Conservation (phyloP, 2,113 vertebrate species). For the Fulmarus glacialis region DNA sequence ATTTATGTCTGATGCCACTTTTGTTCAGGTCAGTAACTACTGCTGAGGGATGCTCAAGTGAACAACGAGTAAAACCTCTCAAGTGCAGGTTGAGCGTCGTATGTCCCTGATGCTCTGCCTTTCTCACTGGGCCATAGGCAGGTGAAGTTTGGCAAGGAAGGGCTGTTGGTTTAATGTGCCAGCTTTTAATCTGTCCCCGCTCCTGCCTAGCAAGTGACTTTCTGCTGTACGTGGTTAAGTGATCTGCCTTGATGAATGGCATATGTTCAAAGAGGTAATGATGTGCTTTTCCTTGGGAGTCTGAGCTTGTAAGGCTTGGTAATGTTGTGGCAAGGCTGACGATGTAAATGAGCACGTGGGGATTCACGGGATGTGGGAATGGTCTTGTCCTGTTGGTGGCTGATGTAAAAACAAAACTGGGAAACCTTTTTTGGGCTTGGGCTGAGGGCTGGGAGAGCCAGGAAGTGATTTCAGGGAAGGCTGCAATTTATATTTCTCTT, state of each 20-base stretch:
- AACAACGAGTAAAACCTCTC: not conserved
- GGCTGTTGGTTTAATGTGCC: not conserved
- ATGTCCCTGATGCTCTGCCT: not conserved
- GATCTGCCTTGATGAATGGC: not conserved
- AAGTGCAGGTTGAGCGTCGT: accelerated
- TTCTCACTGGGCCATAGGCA: accelerated
- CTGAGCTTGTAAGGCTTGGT: not conserved
- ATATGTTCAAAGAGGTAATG: accelerated
- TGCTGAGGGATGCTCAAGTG: not conserved
- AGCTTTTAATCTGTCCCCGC: not conserved
- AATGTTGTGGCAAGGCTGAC: not conserved
- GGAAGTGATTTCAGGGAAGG: not conserved
- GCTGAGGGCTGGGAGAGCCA: not conserved
- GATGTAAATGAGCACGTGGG: not conserved
- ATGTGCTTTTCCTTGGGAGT: not conserved
- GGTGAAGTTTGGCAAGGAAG: not conserved
- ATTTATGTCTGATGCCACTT: not conserved
- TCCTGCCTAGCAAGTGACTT: not conserved
- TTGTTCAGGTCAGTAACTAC: not conserved
- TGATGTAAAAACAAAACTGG: not conserved
- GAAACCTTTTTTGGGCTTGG: not conserved
- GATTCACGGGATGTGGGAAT: not conserved
- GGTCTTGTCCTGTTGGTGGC: not conserved
- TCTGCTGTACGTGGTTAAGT: accelerated
- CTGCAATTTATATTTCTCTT: not conserved